phyloP scores from a whole-genome alignment of 2,113 vertebrate species.

The Ctenomys sociabilis region DNA sequence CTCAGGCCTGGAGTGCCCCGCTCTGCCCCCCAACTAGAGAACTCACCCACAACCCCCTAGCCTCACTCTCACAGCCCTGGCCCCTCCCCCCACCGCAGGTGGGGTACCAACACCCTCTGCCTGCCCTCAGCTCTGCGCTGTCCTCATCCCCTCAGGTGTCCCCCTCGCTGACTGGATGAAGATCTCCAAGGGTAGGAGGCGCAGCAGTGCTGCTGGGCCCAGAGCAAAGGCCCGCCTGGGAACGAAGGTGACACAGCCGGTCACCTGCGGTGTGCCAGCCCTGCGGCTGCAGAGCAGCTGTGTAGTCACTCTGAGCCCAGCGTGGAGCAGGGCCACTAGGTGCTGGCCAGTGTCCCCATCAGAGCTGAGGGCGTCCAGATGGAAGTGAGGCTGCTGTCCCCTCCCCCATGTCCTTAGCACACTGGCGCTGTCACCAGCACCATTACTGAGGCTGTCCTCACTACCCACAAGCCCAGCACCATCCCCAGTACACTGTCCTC shows the following conservation, averaged over 20 bases:
- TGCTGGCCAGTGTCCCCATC: neutral
- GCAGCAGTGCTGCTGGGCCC: fast-evolving
- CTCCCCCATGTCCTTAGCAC: fast-evolving
- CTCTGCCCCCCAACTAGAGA: fast-evolving
- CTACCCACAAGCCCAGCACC: neutral
- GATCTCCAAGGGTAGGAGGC: neutral
- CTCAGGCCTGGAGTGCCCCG: fast-evolving
- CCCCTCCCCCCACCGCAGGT: no score
- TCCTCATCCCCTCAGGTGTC: neutral
- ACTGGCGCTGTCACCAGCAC: fast-evolving
- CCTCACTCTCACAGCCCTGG: neutral
- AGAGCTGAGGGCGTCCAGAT: neutral
- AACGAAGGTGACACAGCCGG: fast-evolving
- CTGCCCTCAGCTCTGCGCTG: no score
- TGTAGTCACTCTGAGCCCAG: neutral
- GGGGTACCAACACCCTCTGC: neutral
- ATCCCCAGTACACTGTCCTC: neutral
- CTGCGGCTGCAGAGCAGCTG: neutral
- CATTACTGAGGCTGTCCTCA: neutral
- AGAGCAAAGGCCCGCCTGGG: neutral
- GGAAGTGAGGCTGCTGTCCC: neutral
- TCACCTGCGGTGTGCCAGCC: neutral
- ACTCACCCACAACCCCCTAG: neutral
- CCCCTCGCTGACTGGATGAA: neutral
- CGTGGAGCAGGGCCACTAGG: no score